These are phyloP conservation scores for Conops quadrifasciatus DNA, from an alignment of 2,888 invertebrate genomes.

Conservation along the genomic window DNA sequence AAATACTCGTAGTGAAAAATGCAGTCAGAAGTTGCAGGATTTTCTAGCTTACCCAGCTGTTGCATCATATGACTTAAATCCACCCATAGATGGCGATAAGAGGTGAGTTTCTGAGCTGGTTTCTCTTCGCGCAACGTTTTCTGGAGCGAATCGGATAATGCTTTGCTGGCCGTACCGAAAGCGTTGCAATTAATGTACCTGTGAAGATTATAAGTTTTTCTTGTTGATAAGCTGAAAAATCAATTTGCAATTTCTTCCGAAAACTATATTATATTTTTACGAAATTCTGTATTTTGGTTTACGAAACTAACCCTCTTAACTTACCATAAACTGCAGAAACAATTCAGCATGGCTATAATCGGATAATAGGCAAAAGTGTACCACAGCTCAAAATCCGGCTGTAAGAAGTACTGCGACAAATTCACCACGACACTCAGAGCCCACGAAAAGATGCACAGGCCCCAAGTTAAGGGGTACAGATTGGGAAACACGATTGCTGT, in stretches of 20 bases:
- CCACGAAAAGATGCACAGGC: constrained; percentile 75
- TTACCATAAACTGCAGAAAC: constrained; percentile 76
- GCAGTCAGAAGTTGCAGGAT: background rate
- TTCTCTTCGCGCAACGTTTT: constrained; percentile 72
- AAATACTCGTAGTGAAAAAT: background rate
- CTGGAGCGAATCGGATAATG: constrained; percentile 72
- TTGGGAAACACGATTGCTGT: constrained; percentile 74
- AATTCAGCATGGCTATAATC: constrained; percentile 78
- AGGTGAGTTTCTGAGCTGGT: constrained; percentile 72
- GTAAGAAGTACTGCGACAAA: constrained; percentile 75
- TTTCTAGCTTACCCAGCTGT: constrained; percentile 68
- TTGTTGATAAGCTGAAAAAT: too few species aligned
- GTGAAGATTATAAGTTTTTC: background rate
- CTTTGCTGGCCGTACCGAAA: constrained; percentile 72
- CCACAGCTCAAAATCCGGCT: constrained; percentile 77
- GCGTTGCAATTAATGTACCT: constrained; percentile 74
- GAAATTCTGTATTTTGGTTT: background rate
- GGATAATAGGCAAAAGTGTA: constrained; percentile 79
- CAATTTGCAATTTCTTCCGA: background rate
- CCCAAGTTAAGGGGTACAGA: constrained; percentile 72
- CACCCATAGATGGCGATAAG: constrained; percentile 76
- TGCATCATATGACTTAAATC: constrained; percentile 82
- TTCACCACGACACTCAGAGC: constrained; percentile 72
- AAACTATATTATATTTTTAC: background rate
- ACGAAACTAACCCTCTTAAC: constrained; percentile 40